phyloP scores from a whole-genome alignment of 2,888 invertebrate species.

The Philaethria dido region DNA sequence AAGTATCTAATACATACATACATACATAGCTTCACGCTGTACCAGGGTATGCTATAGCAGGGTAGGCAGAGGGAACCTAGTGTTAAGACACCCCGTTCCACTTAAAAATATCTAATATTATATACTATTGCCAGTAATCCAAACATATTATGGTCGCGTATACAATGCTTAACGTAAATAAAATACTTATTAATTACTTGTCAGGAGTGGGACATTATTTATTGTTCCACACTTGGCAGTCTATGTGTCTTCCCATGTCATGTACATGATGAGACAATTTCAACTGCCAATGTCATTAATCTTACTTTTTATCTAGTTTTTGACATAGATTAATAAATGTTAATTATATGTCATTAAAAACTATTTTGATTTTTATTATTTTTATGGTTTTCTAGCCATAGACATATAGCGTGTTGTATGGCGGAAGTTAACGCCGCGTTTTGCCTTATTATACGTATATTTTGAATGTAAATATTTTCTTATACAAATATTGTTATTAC shows the following conservation, averaged over 20 bases:
- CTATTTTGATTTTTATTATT: no score
- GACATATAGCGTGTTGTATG: no score
- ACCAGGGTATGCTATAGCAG: no score
- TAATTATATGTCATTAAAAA: background rate
- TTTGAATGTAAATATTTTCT: no score
- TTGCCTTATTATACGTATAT: no score
- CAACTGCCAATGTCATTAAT: conserved; percentile 20
- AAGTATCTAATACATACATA: no score
- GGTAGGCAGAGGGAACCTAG: no score
- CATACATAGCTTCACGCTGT: no score
- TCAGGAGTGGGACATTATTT: conserved; percentile 19
- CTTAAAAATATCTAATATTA: background rate
- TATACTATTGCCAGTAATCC: background rate
- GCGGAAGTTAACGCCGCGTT: no score
- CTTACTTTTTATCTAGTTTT: conserved; percentile 4
- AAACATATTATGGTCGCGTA: background rate
- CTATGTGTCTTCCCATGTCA: conserved; percentile 1
- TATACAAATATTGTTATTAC: no score
- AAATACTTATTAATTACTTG: conserved; percentile 24
- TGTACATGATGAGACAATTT: conserved; percentile 8
- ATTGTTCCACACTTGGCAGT: conserved; percentile 26
- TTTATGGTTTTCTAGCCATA: no score
- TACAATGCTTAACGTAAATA: conserved; percentile 16
- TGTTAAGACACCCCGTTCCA: no score
- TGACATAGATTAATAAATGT: background rate